Percentiles rank a stretch among this genome's conserved stretches.
Evolutionary conservation across 1,140 invertebrate genomes (phyloP).

Genomic region (Drosophila virilis): DNA sequence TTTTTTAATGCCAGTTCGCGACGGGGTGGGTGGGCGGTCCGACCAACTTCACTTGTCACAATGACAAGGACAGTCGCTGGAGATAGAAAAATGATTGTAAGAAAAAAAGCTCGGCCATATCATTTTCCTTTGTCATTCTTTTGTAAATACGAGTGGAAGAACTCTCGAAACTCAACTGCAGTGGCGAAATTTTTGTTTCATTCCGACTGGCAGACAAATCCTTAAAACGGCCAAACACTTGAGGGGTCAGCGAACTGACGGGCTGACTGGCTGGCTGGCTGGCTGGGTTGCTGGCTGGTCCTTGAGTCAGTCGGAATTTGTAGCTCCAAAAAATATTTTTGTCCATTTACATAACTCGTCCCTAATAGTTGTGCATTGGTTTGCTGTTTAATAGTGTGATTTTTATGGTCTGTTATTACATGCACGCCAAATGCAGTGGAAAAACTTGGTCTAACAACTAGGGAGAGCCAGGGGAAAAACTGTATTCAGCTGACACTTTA

Average conservation of each 20-base stretch:
- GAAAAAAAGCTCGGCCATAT: constrained; percentile 29
- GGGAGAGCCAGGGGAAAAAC: constrained; percentile 8
- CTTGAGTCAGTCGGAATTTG: not conserved
- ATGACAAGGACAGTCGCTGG: constrained; percentile 52
- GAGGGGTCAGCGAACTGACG: constrained; percentile 36
- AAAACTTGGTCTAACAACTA: constrained; percentile 27
- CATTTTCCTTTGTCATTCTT: constrained; percentile 52
- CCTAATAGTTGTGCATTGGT: constrained; percentile 6
- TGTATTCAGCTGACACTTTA: constrained; percentile 38
- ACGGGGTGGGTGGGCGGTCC: not conserved
- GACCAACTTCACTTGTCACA: constrained; percentile 72
- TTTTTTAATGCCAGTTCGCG: constrained; percentile 41
- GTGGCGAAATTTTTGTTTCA: constrained; percentile 29
- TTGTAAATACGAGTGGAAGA: constrained; percentile 13
- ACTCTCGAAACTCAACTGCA: constrained; percentile 45
- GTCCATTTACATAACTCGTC: constrained; percentile 51
- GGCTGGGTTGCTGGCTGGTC: not conserved
- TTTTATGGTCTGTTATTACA: constrained; percentile 70
- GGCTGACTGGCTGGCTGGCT: not conserved
- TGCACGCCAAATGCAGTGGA: constrained; percentile 70
- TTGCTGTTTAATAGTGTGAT: constrained; percentile 46
- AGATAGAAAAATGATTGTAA: constrained; percentile 38
- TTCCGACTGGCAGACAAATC: constrained; percentile 30
- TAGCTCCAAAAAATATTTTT: constrained; percentile 6
- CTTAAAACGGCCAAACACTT: constrained; percentile 23